Evolutionary conservation across 2,113 vertebrate genomes (phyloP).

Genomic region (Microcebus lehilahytsara): DNA sequence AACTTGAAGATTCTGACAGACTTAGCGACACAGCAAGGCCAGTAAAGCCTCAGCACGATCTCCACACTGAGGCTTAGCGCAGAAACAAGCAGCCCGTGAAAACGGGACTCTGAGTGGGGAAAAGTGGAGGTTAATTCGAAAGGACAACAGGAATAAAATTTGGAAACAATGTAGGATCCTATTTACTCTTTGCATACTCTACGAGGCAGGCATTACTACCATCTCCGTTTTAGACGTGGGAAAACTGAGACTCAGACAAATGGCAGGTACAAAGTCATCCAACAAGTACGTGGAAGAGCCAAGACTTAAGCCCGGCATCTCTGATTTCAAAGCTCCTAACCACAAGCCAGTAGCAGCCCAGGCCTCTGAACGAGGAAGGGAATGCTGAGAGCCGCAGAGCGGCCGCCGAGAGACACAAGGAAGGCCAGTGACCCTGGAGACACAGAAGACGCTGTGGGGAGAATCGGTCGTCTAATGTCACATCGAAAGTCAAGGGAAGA

Average conservation of each 20-base stretch:
- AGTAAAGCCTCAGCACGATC: neutral
- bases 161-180: neutral
- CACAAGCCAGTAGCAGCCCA: rapidly evolving
- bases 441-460: neutral
- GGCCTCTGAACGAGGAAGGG: too few relatives aligned
- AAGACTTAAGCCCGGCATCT: neutral
- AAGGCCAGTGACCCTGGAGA: neutral
- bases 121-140: neutral
- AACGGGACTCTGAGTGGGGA: neutral
- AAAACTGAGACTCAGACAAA: neutral
- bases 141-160: neutral
- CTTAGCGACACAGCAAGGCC: neutral
- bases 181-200: neutral
- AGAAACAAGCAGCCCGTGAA: neutral
- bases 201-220: neutral
- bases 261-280: neutral
- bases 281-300: neutral
- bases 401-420: rapidly evolving
- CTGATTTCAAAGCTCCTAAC: neutral
- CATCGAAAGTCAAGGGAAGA: neutral
- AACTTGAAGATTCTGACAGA: neutral
- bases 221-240: neutral
- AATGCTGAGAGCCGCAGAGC: rapidly evolving
- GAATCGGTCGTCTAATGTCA: neutral
- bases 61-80: neutral